These are phyloP conservation scores for Hiodon tergisus DNA, from an alignment of 2,113 vertebrate genomes.

Conservation along the genomic window DNA sequence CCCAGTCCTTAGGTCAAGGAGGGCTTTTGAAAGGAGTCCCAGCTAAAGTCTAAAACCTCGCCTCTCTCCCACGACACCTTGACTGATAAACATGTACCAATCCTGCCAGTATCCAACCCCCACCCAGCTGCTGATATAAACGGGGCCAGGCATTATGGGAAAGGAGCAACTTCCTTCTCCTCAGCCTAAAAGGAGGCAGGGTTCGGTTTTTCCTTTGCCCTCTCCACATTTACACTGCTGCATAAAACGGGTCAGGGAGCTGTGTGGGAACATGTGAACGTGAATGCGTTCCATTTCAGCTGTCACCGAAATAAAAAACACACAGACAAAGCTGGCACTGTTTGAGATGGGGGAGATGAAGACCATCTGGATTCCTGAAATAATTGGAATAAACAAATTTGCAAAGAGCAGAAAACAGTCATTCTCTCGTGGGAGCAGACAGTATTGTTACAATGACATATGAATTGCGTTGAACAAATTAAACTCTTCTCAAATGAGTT, in stretches of 20 bases:
- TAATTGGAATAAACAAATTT: slow-evolving; percentile 17
- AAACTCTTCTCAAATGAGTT: neutral
- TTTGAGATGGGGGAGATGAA: neutral
- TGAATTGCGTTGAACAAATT: slow-evolving; percentile 14
- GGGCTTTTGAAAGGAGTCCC: slow-evolving; percentile 1
- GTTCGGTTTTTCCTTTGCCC: too few relatives aligned
- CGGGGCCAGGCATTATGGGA: too few relatives aligned
- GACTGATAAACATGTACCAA: too few relatives aligned
- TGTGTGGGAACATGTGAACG: too few relatives aligned
- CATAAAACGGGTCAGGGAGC: too few relatives aligned
- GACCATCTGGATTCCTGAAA: slow-evolving; percentile 13
- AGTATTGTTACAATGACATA: slow-evolving; percentile 14
- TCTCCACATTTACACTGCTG: too few relatives aligned
- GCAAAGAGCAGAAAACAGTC: slow-evolving; percentile 1
- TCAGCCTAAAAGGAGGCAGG: too few relatives aligned
- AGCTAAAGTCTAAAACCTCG: neutral
- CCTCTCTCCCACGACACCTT: too few relatives aligned
- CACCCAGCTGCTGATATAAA: too few relatives aligned
- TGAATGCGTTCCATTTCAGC: neutral
- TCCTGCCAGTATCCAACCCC: too few relatives aligned
- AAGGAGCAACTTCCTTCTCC: too few relatives aligned
- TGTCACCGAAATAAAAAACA: neutral
- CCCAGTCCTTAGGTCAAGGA: neutral
- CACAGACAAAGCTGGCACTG: neutral
- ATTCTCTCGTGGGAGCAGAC: neutral